phyloP scores from a whole-genome alignment of 2,797 vertebrate species.

The Phoeniculus purpureus region DNA sequence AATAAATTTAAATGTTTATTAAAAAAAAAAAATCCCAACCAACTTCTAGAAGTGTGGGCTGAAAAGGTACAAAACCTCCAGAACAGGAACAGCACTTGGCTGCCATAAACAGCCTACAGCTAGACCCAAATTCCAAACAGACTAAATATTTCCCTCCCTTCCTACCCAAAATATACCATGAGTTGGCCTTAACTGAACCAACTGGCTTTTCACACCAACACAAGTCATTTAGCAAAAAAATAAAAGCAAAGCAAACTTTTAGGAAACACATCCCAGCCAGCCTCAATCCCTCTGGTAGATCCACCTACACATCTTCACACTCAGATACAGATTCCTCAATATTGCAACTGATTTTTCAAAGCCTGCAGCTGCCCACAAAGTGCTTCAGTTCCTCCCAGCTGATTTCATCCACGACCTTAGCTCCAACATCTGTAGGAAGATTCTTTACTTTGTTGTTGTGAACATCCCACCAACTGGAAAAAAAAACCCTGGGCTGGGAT shows the following conservation, averaged over 20 bases:
- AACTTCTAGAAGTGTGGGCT: neutral
- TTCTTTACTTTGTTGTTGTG: slow-evolving; percentile 11
- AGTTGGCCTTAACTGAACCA: slow-evolving; percentile 26
- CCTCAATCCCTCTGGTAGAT: neutral
- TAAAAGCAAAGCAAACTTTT: neutral
- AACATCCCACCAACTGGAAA: slow-evolving; percentile 21
- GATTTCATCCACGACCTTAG: neutral
- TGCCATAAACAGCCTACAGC: slow-evolving; percentile 25
- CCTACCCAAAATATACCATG: slow-evolving; percentile 36
- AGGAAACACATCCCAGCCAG: neutral
- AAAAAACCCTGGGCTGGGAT: slow-evolving; percentile 5
- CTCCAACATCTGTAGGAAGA: neutral
- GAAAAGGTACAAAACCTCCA: slow-evolving; percentile 21
- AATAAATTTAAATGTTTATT: neutral
- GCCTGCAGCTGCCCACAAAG: neutral
- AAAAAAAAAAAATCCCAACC: neutral
- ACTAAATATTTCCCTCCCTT: slow-evolving; percentile 21
- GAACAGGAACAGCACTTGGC: slow-evolving; percentile 30
- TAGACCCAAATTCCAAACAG: slow-evolving; percentile 48
- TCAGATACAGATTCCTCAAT: neutral
- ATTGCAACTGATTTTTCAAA: neutral
- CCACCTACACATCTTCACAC: neutral
- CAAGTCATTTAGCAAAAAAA: neutral
- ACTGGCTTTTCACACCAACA: slow-evolving; percentile 27
- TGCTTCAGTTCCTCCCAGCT: neutral